phyloP scores from a whole-genome alignment of 2,888 invertebrate genomes.

The Lumbricus terrestris region DNA sequence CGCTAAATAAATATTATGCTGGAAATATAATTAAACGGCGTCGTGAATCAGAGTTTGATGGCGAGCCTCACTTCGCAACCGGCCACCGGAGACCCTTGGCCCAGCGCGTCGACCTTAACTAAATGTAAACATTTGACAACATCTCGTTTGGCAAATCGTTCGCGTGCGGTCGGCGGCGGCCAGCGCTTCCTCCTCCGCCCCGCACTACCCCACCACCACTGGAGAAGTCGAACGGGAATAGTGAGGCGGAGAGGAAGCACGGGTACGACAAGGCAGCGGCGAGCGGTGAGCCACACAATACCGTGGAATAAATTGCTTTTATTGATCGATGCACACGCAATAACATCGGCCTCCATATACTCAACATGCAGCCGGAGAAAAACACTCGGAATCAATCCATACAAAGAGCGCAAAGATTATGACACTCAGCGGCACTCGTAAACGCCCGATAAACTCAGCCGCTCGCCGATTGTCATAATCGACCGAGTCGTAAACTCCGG shows the following conservation, averaged over 20 bases:
- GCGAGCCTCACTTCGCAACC: not conserved
- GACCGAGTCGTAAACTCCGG: not conserved
- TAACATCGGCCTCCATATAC: not conserved
- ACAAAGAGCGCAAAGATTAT: not conserved
- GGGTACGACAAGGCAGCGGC: not conserved
- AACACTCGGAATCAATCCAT: not conserved
- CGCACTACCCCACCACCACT: not conserved
- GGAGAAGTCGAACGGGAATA: not conserved
- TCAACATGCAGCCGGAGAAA: slow-evolving; percentile 3
- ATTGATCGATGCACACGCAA: not conserved
- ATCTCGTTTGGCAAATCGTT: not conserved
- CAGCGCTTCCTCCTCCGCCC: not conserved
- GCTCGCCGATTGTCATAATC: slow-evolving; percentile 3
- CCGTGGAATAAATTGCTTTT: slow-evolving; percentile 3
- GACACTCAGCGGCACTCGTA: not conserved
- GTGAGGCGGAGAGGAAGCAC: not conserved
- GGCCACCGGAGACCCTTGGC: not conserved
- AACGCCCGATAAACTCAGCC: not conserved
- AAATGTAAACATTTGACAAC: slow-evolving; percentile 3
- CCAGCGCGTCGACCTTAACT: not conserved
- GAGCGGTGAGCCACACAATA: not conserved
- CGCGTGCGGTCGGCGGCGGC: not conserved
- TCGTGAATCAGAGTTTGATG: not conserved
- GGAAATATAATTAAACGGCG: not conserved
- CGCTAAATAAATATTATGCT: not conserved